Percentiles rank a stretch among this genome's conserved stretches.
phyloP scores from a whole-genome alignment of 2,113 vertebrate genomes.

The Dermatemys mawii region DNA sequence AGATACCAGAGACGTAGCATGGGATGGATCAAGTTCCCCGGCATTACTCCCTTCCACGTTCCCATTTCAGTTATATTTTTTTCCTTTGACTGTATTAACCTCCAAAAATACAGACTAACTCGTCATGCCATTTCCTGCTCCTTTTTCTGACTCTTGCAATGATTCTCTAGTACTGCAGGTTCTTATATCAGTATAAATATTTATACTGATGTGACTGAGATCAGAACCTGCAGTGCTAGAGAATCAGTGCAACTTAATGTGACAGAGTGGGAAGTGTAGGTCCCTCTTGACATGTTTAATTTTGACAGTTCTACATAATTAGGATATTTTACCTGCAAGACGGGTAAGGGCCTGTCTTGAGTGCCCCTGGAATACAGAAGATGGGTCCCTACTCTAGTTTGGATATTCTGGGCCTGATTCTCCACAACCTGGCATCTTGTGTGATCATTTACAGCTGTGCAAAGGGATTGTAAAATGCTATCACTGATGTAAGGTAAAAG shows the following conservation, averaged over 20 bases:
- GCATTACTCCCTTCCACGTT: background rate
- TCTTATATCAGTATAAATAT: too few relatives aligned
- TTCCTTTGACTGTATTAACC: background rate
- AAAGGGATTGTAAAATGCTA: accelerated
- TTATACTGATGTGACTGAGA: background rate
- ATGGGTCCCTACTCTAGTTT: background rate
- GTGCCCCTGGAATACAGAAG: background rate
- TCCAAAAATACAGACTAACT: too few relatives aligned
- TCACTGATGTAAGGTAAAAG: background rate
- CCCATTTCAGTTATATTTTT: background rate
- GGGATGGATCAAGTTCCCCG: background rate
- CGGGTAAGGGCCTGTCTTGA: accelerated
- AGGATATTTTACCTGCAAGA: background rate
- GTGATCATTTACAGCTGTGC: background rate
- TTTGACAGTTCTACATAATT: background rate
- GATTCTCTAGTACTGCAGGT: too few relatives aligned
- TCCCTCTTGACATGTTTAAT: background rate
- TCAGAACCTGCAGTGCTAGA: background rate
- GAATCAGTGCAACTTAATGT: background rate
- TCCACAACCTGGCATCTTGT: background rate
- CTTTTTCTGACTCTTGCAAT: background rate
- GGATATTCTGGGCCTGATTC: background rate
- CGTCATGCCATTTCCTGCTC: background rate
- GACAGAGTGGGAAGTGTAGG: constrained; percentile 7
- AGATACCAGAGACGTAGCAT: background rate